Evolutionary conservation across 53 echinoderm and acorn worm species (phyloP).

Genomic region (Glandiceps talaboti): DNA sequence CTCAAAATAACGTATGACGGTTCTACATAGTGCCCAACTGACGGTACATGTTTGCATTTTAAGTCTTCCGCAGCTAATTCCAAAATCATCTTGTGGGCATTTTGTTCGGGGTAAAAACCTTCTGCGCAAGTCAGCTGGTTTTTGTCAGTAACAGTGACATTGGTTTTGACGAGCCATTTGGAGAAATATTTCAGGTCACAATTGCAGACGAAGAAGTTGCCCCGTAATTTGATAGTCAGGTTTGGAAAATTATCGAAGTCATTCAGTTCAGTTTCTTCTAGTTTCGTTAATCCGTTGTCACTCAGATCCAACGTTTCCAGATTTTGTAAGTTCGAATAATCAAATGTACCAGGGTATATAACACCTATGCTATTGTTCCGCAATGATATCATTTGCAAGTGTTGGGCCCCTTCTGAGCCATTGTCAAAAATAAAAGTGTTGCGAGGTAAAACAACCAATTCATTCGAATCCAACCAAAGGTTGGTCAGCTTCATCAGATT

Average conservation of each 20-base stretch:
- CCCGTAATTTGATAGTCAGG: constrained; percentile 32
- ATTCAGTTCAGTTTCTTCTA: constrained; percentile 18
- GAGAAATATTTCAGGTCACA: constrained; percentile 38
- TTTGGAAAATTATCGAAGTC: constrained; percentile 17
- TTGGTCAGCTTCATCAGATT: constrained; percentile 19
- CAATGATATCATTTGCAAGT: constrained; percentile 29
- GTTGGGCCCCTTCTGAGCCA: neutral
- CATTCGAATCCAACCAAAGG: constrained; percentile 47
- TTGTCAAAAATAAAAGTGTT: constrained; percentile 10
- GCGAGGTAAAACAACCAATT: constrained; percentile 22
- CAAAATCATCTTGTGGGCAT: neutral
- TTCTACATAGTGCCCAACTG: constrained; percentile 15
- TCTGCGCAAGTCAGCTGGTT: constrained; percentile 23
- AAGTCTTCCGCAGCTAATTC: constrained; percentile 11
- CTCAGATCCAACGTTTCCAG: constrained; percentile 45
- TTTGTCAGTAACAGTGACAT: constrained; percentile 21
- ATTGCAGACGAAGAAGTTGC: constrained; percentile 59
- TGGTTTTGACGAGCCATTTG: constrained; percentile 42
- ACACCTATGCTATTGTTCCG: constrained; percentile 23
- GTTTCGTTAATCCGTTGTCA: constrained; percentile 27
- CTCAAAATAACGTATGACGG: constrained; percentile 52
- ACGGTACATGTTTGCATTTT: constrained; percentile 3
- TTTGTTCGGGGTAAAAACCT: neutral
- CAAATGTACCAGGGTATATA: constrained; percentile 19
- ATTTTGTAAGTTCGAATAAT: constrained; percentile 24